A percentile compares a stretch with the other conserved stretches of the same genome.
Evolutionary conservation across 2,888 invertebrate species (phyloP).

Genomic region (Polymixis flavicincta): DNA sequence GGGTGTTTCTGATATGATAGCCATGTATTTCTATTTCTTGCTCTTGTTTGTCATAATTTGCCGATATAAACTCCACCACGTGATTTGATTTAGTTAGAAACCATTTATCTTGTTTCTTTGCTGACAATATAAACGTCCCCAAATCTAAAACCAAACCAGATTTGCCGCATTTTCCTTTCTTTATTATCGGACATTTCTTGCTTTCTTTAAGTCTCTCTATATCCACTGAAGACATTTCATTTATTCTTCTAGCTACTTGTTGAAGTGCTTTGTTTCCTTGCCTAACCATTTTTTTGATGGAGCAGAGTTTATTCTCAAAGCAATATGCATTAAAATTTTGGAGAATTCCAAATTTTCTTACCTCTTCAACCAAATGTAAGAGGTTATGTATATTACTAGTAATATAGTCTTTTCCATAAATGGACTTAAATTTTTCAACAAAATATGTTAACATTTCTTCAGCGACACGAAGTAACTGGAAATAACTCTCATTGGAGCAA

Average conservation of each 20-base stretch:
- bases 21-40: constrained; percentile 17
- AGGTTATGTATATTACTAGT: constrained; percentile 9
- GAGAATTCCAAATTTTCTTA: constrained; percentile 3
- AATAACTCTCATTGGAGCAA: constrained; percentile 7
- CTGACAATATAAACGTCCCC: constrained; percentile 6
- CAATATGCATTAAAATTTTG: constrained; percentile 7
- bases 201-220: not conserved
- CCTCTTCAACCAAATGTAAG: constrained; percentile 6
- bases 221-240: not conserved
- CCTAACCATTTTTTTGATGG: constrained; percentile 7
- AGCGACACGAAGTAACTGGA: not conserved
- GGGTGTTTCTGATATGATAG: not conserved
- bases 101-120: constrained; percentile 15
- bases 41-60: not conserved
- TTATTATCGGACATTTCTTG: not conserved
- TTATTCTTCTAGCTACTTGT: constrained; percentile 4
- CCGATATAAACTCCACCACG: constrained; percentile 7
- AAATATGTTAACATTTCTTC: constrained; percentile 9
- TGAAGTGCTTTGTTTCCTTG: constrained; percentile 5
- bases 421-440: not conserved
- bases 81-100: constrained; percentile 12
- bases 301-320: constrained; percentile 9
- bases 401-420: constrained; percentile 8
- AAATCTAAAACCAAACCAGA: constrained; percentile 1
- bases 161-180: not conserved